Evolutionary conservation across 2,113 vertebrate genomes (phyloP).

Genomic region (Gymnobelideus leadbeateri): DNA sequence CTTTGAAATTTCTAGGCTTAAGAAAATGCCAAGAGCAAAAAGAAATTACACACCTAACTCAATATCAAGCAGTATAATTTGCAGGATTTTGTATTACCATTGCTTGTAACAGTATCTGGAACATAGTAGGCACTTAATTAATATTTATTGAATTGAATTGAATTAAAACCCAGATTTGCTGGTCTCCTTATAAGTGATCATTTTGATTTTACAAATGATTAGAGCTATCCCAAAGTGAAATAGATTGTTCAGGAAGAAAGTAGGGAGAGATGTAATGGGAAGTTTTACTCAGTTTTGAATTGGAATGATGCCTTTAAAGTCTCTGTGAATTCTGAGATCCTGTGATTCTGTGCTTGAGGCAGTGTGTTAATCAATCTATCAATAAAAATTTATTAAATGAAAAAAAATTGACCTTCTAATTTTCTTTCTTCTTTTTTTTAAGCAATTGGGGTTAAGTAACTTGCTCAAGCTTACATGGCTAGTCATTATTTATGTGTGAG

Average conservation of each 20-base stretch:
- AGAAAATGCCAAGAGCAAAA: not conserved
- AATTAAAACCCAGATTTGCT: not conserved
- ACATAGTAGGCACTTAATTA: not conserved
- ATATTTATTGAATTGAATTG: no score
- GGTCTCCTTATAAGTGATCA: not conserved
- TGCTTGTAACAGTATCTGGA: not conserved
- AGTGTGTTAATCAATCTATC: not conserved
- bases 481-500: no score
- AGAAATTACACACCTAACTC: not conserved
- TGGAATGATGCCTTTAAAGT: not conserved
- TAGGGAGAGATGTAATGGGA: not conserved
- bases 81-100: not conserved
- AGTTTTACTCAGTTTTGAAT: not conserved
- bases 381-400: not conserved
- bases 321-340: not conserved
- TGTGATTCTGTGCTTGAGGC: not conserved
- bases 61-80: not conserved
- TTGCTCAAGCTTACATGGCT: no score
- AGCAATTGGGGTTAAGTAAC: no score
- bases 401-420: no score
- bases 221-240: not conserved
- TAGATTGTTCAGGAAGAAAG: not conserved
- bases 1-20: not conserved
- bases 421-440: no score
- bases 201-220: not conserved